These are phyloP conservation scores for Passer domesticus DNA, from an alignment of 2,113 vertebrate species.

Conservation along the genomic window DNA sequence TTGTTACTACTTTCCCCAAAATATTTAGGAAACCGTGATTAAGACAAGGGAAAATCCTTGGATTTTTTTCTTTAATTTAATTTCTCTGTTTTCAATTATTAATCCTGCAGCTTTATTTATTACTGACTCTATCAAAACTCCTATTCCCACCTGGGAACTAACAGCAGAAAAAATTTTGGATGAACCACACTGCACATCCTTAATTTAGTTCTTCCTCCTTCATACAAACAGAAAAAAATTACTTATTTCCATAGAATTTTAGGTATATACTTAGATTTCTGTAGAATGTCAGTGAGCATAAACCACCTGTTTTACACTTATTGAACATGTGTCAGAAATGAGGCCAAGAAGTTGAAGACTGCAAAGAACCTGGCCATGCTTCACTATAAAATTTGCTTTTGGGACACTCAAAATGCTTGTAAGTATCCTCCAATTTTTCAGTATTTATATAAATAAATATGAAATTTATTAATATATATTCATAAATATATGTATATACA, in stretches of 20 bases:
- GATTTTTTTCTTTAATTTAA: not conserved
- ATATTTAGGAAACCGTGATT: not conserved
- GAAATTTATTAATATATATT: not conserved
- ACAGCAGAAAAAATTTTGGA: not conserved
- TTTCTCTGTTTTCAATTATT: not conserved
- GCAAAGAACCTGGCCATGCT: not conserved
- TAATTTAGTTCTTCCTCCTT: not conserved
- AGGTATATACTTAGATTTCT: not conserved
- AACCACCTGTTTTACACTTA: not conserved
- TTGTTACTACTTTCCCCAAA: not conserved
- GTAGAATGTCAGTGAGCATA: not conserved
- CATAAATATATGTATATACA: not conserved
- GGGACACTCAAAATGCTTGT: not conserved
- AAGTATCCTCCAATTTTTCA: not conserved
- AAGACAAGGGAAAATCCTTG: not conserved
- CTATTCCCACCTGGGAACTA: not conserved
- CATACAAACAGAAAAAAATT: not conserved
- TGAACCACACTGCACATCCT: not conserved
- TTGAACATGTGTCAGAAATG: not conserved
- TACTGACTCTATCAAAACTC: not conserved
- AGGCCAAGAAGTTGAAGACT: not conserved
- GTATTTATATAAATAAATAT: not conserved
- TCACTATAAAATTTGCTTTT: not conserved
- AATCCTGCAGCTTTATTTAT: conserved; percentile 19
- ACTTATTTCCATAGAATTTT: not conserved